These are phyloP conservation scores for Malacoraja senta DNA, from an alignment of 2,797 vertebrate species.

Conservation along the genomic window DNA sequence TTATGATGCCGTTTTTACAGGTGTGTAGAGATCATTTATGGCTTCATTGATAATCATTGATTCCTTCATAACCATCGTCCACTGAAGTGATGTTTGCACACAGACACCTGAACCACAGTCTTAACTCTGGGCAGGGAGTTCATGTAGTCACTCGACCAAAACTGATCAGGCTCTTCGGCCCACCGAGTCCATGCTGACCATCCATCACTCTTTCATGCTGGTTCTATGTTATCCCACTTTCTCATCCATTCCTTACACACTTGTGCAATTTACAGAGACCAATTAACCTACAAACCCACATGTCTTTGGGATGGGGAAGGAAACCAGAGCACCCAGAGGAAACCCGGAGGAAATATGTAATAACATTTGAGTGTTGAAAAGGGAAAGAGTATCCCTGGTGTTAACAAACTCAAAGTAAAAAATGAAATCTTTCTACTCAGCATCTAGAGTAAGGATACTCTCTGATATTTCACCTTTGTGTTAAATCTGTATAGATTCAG, in stretches of 20 bases:
- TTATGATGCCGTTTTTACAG: neutral
- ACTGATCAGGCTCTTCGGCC: too few species aligned
- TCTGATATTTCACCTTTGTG: neutral
- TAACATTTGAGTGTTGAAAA: neutral
- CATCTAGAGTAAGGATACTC: neutral
- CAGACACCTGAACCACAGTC: neutral
- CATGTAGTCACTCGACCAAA: too few species aligned
- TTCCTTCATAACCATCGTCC: neutral
- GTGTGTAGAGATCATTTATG: neutral
- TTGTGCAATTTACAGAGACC: too few species aligned
- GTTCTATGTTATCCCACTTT: too few species aligned
- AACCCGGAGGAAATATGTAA: neutral
- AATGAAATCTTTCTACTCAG: neutral
- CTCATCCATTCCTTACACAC: too few species aligned
- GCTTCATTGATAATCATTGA: neutral
- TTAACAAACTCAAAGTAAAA: neutral
- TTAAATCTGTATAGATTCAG: neutral
- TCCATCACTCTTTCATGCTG: too few species aligned
- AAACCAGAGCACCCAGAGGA: neutral
- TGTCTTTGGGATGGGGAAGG: too few species aligned
- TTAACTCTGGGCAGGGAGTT: too few species aligned
- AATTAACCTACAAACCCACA: too few species aligned
- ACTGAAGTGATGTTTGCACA: neutral
- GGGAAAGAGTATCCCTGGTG: neutral
- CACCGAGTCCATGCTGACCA: too few species aligned